phyloP scores from a whole-genome alignment of 2,113 vertebrate species.

The Ranitomeya imitator region DNA sequence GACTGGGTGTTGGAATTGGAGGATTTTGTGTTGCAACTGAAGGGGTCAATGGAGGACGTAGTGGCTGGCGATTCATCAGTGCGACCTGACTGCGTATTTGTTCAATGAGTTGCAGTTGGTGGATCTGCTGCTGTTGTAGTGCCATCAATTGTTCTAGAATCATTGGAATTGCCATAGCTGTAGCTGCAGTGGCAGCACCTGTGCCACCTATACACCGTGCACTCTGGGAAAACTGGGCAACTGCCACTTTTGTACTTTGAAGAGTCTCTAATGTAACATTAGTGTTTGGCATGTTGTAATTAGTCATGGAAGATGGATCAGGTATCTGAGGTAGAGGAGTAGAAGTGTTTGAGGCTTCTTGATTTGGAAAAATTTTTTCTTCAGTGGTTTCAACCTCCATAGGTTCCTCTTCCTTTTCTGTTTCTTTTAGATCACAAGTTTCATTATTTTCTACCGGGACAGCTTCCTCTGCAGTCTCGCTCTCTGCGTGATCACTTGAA shows the following conservation, averaged over 20 bases:
- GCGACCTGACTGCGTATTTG: slow-evolving; percentile 97
- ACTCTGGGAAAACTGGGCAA: slow-evolving; percentile 94
- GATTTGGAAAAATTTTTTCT: slow-evolving; percentile 78
- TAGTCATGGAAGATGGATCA: slow-evolving; percentile 75
- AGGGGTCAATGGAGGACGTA: slow-evolving; percentile 77
- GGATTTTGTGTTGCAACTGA: slow-evolving; percentile 69
- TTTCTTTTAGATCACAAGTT: slow-evolving; percentile 73
- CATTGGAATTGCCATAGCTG: slow-evolving; percentile 90
- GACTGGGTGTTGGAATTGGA: slow-evolving; percentile 75
- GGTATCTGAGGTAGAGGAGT: slow-evolving; percentile 83
- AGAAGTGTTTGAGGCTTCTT: slow-evolving; percentile 76
- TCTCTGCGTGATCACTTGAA: slow-evolving; percentile 85
- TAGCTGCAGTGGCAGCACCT: slow-evolving; percentile 70
- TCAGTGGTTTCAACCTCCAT: slow-evolving; percentile 88
- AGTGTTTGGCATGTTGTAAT: slow-evolving; percentile 92
- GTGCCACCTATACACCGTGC: slow-evolving; percentile 71
- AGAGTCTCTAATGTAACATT: slow-evolving; percentile 97
- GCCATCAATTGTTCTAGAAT: slow-evolving; percentile 97
- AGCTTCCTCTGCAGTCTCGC: slow-evolving; percentile 86
- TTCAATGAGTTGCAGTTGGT: slow-evolving; percentile 97
- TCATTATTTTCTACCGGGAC: slow-evolving; percentile 77
- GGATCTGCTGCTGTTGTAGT: slow-evolving; percentile 95
- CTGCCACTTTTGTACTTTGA: slow-evolving; percentile 94
- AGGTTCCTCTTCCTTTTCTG: slow-evolving; percentile 86
- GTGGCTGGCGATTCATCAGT: slow-evolving; percentile 88